These are phyloP conservation scores for Macrotus californicus DNA, from an alignment of 2,113 vertebrate genomes.

Conservation along the genomic window DNA sequence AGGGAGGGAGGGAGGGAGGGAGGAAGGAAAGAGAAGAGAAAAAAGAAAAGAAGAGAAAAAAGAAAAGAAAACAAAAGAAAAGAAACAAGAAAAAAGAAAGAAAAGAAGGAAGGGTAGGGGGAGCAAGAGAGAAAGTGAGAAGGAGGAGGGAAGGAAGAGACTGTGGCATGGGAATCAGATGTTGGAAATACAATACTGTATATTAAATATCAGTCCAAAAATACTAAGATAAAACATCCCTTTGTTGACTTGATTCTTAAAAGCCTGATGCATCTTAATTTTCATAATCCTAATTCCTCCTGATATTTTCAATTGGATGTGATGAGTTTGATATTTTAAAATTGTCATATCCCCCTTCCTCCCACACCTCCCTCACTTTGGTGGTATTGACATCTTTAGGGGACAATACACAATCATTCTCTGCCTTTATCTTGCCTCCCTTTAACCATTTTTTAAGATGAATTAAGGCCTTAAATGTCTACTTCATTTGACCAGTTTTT, in stretches of 20 bases:
- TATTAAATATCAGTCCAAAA: not conserved
- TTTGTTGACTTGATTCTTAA: not conserved
- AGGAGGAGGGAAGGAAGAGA: too few species aligned
- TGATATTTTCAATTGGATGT: not conserved
- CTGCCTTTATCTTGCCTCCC: not conserved
- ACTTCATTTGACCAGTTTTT: not conserved
- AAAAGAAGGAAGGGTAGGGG: not conserved
- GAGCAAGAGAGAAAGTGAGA: not conserved
- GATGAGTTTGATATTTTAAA: not conserved
- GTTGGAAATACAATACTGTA: not conserved
- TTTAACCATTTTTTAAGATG: not conserved
- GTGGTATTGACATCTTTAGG: too few species aligned
- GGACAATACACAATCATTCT: not conserved
- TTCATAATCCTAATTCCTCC: not conserved
- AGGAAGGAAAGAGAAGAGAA: too few species aligned
- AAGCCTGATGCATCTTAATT: not conserved
- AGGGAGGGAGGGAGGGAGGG: too few species aligned
- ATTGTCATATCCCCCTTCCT: not conserved
- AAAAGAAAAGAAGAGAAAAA: too few species aligned
- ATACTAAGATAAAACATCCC: not conserved
- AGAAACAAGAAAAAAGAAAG: too few species aligned
- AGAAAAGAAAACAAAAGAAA: too few species aligned
- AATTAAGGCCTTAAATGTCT: not conserved
- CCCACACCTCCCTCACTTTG: rapidly evolving
- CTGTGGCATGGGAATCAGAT: not conserved